Evolutionary conservation across 1,140 invertebrate genomes (phyloP), one percentile per base, ranked within the genome.

Genomic region (Pemphigus obesinymphae): DNA sequence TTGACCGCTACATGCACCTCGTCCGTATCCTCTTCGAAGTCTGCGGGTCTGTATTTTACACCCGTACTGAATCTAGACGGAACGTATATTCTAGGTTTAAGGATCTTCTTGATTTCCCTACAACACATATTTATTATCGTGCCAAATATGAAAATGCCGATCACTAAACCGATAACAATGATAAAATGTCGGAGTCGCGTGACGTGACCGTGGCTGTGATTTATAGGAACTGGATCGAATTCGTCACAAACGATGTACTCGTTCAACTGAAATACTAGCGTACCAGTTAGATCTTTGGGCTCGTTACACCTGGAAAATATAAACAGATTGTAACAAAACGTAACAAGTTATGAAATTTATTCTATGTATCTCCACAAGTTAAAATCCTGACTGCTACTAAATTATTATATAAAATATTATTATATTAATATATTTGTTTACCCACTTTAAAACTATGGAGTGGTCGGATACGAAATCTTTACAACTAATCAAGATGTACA

Each of bases 171-270:
- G 13, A 80, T 43, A n/a, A 80, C 76, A 20, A 80, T 80, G 13
- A 80, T 31, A 31, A 80, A 80, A 43, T 80, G 76, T 29, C 76
- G 53, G 17, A 80, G 76, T 45, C 76, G 76, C 6, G 76, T 80
- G 15, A 45, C 76, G 10, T 58, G 76, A 13, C 53, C 55, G 23
- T 80, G 76, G 20, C 55, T 63, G 37, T 80, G 55, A 11, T 63
- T 23, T 8, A 17, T 15, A 23, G 75, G 11, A 7, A 0, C 50
- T 53, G 17, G 11, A 17, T 5, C 5, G 34, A 0, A 34, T 66
- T 37, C 40, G 17, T 29, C 15, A 37, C 76, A 80, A 29, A 29
- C 23, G 37, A 63, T 29, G 17, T 31, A 37, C 7, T 61, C 55
- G 10, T 80, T 80, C 37, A 80, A 29, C 37, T 80, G 76, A 26